Evolutionary conservation across 2,888 invertebrate genomes (phyloP), one percentile per base, ranked within the genome.

Genomic region (Aplocera efformata): DNA sequence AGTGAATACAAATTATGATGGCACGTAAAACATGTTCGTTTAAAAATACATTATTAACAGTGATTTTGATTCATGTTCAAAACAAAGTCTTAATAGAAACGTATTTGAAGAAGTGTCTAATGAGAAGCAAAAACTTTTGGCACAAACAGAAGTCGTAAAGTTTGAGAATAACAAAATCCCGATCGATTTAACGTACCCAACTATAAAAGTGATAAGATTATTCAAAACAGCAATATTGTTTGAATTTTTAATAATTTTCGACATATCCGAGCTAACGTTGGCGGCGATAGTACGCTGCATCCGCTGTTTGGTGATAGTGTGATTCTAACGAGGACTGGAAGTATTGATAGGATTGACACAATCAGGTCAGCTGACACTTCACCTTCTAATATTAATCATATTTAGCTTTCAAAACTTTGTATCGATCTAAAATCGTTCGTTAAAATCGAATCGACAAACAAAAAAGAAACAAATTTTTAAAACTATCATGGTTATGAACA

Each of bases 211-310:
- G 13, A 17, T 17, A 17, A 17, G 32, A 46, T 55, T 63, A 59
- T 55, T 61, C 63, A 67, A 62, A 67, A 63, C 60, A 60, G 54
- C 59, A 45, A 42, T 50, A 53, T 46, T 55, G 58, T 54, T 48
- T 26, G 32, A 33, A 48, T 46, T 54, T 51, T 45, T 48, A 46
- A 34, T 43, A 42, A 55, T 61, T 63, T 61, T 51, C 45, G 52
- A 49, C 69, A 65, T 65, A 74, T 71, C 65, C 66, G 63, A 69
- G 57, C 52, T 49, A 61, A 45, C 65, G 37, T 49, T 56, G 55
- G 43, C 11, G 51, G 43, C 43, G 67, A 63, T 66, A 63, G 53
- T 59, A 60, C 63, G 51, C 59, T 61, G 72, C 66, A 63, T 71
- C 66, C 72, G 72, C 36, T 46, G 32, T 41, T 32, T 31, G 38